These are phyloP conservation scores for Peromyscus nudipes DNA, from an alignment of 2,797 vertebrate species.

Conservation along the genomic window DNA sequence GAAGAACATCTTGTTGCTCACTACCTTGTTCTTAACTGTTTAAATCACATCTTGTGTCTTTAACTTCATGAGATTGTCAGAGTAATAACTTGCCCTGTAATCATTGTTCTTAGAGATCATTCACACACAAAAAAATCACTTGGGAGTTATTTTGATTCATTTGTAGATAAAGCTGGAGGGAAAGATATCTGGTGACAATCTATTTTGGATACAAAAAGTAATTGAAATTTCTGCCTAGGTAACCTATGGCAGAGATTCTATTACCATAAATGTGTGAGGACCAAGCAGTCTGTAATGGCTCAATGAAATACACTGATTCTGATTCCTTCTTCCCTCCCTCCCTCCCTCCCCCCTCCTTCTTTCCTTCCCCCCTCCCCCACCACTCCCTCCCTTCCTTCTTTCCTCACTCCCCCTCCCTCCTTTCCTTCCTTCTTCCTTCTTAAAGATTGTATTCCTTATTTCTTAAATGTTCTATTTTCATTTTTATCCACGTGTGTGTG, in stretches of 20 bases:
- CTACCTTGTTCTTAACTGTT: background rate
- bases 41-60: background rate
- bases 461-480: background rate
- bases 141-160: background rate
- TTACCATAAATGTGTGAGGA: background rate
- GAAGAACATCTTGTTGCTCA: background rate
- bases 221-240: background rate
- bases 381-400: background rate
- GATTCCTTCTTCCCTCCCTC: background rate
- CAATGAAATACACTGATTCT: background rate
- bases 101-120: background rate
- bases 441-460: too few relatives aligned
- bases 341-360: background rate
- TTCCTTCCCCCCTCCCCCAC: fast-evolving
- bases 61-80: background rate
- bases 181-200: background rate
- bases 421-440: too few relatives aligned
- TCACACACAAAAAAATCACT: background rate
- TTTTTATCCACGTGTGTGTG: background rate
- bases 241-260: background rate
- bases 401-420: too few relatives aligned
- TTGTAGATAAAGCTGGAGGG: slow-evolving; percentile 10
- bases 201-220: background rate
- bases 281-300: background rate
- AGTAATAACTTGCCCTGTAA: background rate